Conservation (phyloP, 2,797 vertebrate genomes). For the Gallinago nigripennis region DNA sequence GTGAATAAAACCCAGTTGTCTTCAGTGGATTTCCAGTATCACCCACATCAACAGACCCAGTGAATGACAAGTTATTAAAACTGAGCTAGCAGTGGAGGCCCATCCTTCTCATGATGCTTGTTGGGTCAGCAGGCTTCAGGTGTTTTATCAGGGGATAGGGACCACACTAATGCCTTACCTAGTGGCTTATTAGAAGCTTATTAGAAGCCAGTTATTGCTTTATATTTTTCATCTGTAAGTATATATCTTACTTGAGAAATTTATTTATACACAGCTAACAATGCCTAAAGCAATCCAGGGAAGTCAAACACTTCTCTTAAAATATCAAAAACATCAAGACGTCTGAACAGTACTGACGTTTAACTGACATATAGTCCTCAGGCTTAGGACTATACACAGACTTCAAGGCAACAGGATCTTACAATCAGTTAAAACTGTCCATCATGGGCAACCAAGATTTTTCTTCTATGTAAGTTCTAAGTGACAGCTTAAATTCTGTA, state of each 20-base stretch:
- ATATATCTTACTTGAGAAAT: neutral
- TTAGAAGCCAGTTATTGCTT: neutral
- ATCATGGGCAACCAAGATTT: neutral
- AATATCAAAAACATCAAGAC: neutral
- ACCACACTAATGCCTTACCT: neutral
- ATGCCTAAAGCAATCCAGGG: neutral
- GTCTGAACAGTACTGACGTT: neutral
- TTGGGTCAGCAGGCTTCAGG: neutral
- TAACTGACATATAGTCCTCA: neutral
- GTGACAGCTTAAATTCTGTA: neutral
- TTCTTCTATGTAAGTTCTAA: neutral
- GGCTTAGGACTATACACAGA: neutral
- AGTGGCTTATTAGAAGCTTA: neutral
- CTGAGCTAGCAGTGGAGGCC: neutral
- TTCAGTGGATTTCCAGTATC: neutral
- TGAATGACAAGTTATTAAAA: neutral
- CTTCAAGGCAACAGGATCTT: neutral
- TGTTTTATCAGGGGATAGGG: neutral
- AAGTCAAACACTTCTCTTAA: neutral
- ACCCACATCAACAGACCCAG: neutral
- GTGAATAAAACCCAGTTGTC: neutral
- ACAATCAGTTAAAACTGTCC: neutral
- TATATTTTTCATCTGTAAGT: neutral
- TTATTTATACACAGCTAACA: neutral
- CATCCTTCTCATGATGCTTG: neutral